These are phyloP conservation scores for Bryconaethiops microstoma DNA, from an alignment of 2,797 vertebrate genomes.

Conservation along the genomic window DNA sequence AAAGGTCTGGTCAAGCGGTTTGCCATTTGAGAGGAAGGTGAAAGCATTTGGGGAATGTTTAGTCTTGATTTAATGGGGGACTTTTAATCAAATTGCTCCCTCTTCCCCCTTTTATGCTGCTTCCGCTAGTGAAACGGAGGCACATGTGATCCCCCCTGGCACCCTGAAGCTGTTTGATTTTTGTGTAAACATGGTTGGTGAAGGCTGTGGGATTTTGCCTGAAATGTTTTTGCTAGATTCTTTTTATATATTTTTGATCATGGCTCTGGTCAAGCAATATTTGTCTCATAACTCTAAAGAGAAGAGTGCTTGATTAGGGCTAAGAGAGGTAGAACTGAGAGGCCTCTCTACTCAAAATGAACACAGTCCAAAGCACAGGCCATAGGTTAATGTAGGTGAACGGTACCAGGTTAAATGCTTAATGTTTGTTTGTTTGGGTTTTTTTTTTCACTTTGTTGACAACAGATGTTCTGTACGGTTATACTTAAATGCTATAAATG, in stretches of 20 bases:
- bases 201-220: neutral
- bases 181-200: neutral
- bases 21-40: slow-evolving; percentile 16
- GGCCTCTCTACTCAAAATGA: neutral
- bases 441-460: too few species aligned
- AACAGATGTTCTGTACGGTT: too few species aligned
- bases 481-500: too few species aligned
- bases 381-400: neutral
- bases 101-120: neutral
- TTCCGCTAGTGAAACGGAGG: neutral
- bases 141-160: neutral
- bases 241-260: neutral
- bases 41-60: slow-evolving; percentile 51
- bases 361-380: neutral
- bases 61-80: slow-evolving; percentile 52
- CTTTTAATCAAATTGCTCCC: slow-evolving; percentile 46
- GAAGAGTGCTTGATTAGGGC: too few species aligned
- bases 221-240: neutral
- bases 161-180: neutral
- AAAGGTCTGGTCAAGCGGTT: slow-evolving; percentile 45
- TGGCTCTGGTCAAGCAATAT: neutral
- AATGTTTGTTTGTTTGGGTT: too few species aligned
- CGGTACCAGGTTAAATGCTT: neutral
- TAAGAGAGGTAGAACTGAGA: neutral
- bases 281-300: neutral